These are phyloP conservation scores for Mamestra brassicae DNA, from an alignment of 2,888 invertebrate species.

Conservation along the genomic window DNA sequence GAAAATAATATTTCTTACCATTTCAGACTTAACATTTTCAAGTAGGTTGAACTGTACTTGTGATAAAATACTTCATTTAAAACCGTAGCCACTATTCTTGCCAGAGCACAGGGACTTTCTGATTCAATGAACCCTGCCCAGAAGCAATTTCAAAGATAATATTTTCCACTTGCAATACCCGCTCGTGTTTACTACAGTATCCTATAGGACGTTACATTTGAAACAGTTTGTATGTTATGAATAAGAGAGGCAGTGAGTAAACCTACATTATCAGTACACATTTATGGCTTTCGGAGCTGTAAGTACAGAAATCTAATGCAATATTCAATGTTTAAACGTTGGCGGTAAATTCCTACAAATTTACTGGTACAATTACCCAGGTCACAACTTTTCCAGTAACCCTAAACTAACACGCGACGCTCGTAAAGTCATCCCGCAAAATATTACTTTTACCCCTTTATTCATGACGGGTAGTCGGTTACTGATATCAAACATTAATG, in stretches of 20 bases:
- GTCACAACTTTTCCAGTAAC: slow-evolving; percentile 65
- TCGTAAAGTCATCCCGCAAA: slow-evolving; percentile 70
- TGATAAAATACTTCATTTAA: slow-evolving; percentile 22
- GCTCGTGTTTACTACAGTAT: slow-evolving; percentile 35
- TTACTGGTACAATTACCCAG: slow-evolving; percentile 63
- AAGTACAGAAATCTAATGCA: slow-evolving; percentile 60
- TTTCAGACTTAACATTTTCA: neutral
- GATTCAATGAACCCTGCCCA: slow-evolving; percentile 34
- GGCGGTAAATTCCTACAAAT: slow-evolving; percentile 68
- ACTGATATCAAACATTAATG: slow-evolving; percentile 69
- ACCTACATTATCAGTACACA: slow-evolving; percentile 13
- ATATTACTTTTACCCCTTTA: slow-evolving; percentile 67
- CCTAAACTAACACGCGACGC: slow-evolving; percentile 66
- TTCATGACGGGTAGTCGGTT: slow-evolving; percentile 68
- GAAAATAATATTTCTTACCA: no score
- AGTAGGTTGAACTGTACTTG: neutral
- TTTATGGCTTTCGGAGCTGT: slow-evolving; percentile 22
- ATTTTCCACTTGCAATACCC: slow-evolving; percentile 33
- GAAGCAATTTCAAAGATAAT: slow-evolving; percentile 58
- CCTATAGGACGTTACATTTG: slow-evolving; percentile 35
- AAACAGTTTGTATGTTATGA: slow-evolving; percentile 41
- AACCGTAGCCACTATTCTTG: slow-evolving; percentile 20
- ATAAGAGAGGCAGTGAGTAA: slow-evolving; percentile 18
- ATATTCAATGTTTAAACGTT: slow-evolving; percentile 69
- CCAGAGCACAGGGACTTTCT: slow-evolving; percentile 29